Conservation (phyloP, 1,140 invertebrate genomes). For the Pseudomyrmex sp. region DNA sequence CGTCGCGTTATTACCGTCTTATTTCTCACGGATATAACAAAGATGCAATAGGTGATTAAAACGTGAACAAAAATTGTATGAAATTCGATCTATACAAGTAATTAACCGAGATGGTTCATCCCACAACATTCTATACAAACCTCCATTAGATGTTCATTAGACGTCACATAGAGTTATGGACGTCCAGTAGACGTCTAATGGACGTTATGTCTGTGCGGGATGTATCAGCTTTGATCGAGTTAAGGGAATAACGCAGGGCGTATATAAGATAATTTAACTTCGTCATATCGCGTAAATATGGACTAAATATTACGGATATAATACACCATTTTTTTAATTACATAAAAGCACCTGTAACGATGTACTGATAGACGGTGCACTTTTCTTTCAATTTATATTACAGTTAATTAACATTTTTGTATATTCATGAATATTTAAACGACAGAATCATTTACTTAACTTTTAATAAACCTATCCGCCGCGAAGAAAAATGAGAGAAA, state of each 20-base stretch:
- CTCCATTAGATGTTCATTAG: too few species aligned
- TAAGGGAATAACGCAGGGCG: not conserved
- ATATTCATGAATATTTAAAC: not conserved
- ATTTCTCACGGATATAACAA: not conserved
- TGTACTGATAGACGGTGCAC: not conserved
- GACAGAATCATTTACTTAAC: not conserved
- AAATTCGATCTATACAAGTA: conserved; percentile 31
- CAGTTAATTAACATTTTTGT: conserved; percentile 3
- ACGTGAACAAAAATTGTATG: conserved; percentile 49
- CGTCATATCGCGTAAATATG: conserved; percentile 5
- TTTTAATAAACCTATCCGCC: not conserved
- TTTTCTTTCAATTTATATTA: not conserved
- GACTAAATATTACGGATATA: not conserved
- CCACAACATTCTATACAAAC: too few species aligned
- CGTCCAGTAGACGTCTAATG: too few species aligned
- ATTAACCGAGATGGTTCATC: conserved; percentile 60
- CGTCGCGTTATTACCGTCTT: too few species aligned
- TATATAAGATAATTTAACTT: conserved; percentile 10
- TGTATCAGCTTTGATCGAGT: conserved; percentile 47
- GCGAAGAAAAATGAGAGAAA: not conserved
- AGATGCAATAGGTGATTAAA: not conserved
- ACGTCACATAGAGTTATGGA: too few species aligned
- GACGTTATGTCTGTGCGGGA: too few species aligned
- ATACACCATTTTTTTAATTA: conserved; percentile 25
- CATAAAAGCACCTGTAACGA: not conserved